Base-by-base conservation (phyloP, 2,888 invertebrate species). In the Orthosia gothica region DNA sequence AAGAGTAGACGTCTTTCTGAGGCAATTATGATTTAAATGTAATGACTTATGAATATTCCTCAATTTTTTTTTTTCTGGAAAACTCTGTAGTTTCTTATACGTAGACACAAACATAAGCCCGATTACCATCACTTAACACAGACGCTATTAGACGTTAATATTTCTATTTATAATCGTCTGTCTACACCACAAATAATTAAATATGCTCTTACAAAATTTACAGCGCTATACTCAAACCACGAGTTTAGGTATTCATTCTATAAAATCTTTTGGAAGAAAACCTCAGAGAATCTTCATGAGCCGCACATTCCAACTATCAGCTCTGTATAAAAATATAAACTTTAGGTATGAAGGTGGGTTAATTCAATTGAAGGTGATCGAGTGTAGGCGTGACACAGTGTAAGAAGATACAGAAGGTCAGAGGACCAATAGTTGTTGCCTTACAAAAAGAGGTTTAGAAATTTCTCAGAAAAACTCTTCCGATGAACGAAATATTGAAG, bases 341-440 rank as follows among this genome's bases (percentile, higher is more conserved):
- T 67, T 26, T 49, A 47, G 26, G 70, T 55, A 71, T 20, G 69
- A 71, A 62, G 67, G 61, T 66, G 63, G 50, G 63, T 26, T 81
- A 70, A 70, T 85, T 81, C 64, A 63, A 75, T 76, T 67, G 70
- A 63, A 70, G 49, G 55, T 52, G 32, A 74, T 58, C 18, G 55
- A 65, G 54, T 57, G 40, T 7, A 13, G 47, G 9, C 2, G 40
- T 40, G 15, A 32, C 50, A 67, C 58, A n/a, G 49, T 26, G 23
- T n/a, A 58, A 16, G n/a, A 7, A 57, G 5, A 64, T 26, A 62
- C 54, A 77, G 54, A 68, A 70, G 61, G 52, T 57, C 55, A 79
- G 23, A 13, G 20, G 13, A 20, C 20, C n/a, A 54, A 23, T 20
- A 23, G 49, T 26, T 49, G 61, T 55, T 49, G 32, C 13, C 7